Base-by-base conservation (phyloP, 2,113 vertebrate species). In the Phoenicopterus ruber region DNA sequence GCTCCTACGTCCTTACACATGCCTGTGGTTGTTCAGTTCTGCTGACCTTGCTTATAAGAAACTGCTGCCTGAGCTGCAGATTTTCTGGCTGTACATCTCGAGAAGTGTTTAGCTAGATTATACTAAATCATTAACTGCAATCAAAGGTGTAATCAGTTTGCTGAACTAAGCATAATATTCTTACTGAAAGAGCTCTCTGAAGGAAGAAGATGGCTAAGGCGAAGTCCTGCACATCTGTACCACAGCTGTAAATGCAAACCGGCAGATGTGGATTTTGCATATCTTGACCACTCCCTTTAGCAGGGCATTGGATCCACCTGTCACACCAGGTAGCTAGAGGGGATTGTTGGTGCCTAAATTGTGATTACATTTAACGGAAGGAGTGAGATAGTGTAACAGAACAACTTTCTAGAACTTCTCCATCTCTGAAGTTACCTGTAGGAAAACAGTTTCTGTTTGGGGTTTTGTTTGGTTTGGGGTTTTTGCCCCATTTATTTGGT, bases 101-200 rank as follows among this genome's bases (percentile, higher is more conserved):
- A 89, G 47, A 63, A 67, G 3, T 32, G 32, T 88, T 90, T 70
- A 90, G 40, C 36, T 86, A 54, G 47, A 70, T 77, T 40, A 80
- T 67, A 80, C n/a, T 19, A 94, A 70, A 90, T 91, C 24, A 73
- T 94, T 93, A 92, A 25, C 50, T 80, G 25, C 44, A 87, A 65
- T 82, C 44, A 94, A 76, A 91, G 44, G 31, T 80, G 32, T 29
- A 92, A 93, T 93, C 50, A 62, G 24, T 76, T 95, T 86, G 84
- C 66, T 92, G 55, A 95, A 77, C 24, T 66, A 74, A 73, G 52
- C 36, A 47, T 44, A 67, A 65, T 61, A 86, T 73, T 91, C 42
- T 58, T 74, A 82, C 40, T 46, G 38, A 42, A 62, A 70, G 8
- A 36, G 40, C 9, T 81, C 25, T 38, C 10, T 52, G 22, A 74